Conservation (phyloP, 2,888 invertebrate genomes). For the Cremastinae sp. region DNA sequence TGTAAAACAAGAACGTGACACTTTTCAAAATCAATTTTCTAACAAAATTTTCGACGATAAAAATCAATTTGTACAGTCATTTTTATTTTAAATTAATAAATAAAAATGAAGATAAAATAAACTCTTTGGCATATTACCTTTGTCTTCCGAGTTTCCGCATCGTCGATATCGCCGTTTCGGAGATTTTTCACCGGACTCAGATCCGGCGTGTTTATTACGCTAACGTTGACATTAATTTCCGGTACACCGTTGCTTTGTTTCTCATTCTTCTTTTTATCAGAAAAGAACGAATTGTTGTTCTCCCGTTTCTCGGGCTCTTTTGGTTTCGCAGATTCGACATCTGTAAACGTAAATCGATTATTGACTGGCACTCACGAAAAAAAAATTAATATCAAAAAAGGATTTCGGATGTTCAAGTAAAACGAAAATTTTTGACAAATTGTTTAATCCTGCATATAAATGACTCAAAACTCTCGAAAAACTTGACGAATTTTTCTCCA, state of each 20-base stretch:
- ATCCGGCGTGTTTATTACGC: constrained; percentile 72
- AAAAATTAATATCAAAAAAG: background rate
- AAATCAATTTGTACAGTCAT: constrained; percentile 36
- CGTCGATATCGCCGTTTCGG: constrained; percentile 73
- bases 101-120: constrained; percentile 1
- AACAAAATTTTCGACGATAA: background rate
- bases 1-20: constrained; percentile 72
- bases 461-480: too few species aligned
- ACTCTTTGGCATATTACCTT: constrained; percentile 65
- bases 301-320: constrained; percentile 66
- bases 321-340: constrained; percentile 64
- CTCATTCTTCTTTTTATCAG: constrained; percentile 66
- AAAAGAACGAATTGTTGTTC: constrained; percentile 75
- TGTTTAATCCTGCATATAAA: background rate
- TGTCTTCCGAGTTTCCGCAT: constrained; percentile 68
- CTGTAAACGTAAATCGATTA: constrained; percentile 66
- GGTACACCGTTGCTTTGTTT: constrained; percentile 68
- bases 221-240: constrained; percentile 67
- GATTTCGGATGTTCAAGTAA: too few species aligned
- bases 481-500: too few species aligned
- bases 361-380: background rate
- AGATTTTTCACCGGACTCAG: constrained; percentile 76
- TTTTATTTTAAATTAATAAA: constrained; percentile 14
- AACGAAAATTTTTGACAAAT: too few species aligned
- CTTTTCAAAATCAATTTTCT: too few species aligned